Conservation (phyloP, 2,888 invertebrate species). For the Torymus tubicola region DNA sequence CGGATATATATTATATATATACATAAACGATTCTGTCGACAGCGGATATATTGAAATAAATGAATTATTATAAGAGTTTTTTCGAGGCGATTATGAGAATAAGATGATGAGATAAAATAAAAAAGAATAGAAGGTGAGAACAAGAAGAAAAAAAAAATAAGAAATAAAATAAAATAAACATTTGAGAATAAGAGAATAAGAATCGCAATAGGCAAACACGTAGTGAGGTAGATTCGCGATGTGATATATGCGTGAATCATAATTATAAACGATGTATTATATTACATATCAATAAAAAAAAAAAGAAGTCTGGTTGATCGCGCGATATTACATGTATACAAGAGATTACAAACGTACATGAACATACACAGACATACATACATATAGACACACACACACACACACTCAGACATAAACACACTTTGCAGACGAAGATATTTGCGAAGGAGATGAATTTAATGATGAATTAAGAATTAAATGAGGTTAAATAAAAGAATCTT, state of each 20-base stretch:
- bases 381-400: too few relatives aligned
- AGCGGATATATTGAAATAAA: too few relatives aligned
- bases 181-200: conserved; percentile 6
- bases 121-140: background rate
- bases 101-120: background rate
- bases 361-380: too few relatives aligned
- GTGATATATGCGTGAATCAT: conserved; percentile 55
- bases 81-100: background rate
- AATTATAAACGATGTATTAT: conserved; percentile 56
- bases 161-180: background rate
- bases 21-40: too few relatives aligned
- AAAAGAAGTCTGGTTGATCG: conserved; percentile 51
- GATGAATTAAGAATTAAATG: conserved; percentile 5
- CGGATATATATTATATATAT: too few relatives aligned
- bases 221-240: conserved; percentile 42
- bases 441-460: conserved; percentile 23
- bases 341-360: too few relatives aligned
- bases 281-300: conserved; percentile 58
- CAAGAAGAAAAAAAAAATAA: conserved; percentile 7
- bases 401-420: background rate
- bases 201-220: conserved; percentile 24
- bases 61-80: conserved; percentile 14
- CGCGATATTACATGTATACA: background rate
- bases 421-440: conserved; percentile 36
- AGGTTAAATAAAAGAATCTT: conserved; percentile 42